Evolutionary conservation across 1,140 invertebrate species (phyloP), one percentile per base, ranked within the genome.

Genomic region (Drosophila ironensis): DNA sequence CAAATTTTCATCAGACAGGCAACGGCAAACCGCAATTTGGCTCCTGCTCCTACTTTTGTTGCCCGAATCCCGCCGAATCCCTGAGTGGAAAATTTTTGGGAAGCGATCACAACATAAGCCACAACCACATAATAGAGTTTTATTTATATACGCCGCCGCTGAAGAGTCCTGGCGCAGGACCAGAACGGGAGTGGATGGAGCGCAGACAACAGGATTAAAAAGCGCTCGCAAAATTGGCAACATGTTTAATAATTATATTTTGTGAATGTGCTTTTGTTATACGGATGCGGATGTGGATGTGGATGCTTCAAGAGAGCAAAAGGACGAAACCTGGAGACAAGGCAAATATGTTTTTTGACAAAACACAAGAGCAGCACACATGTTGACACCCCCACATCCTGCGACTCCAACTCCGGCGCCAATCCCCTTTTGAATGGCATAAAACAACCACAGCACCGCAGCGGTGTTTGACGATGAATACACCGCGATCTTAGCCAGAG

Each of bases 221-320:
- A 84, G 80, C 80, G 80, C 80, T 78, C 80, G 80, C 76, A 84
- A 82, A 84, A 86, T 84, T 84, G 73, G 78, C 78, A 84, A 84
- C 78, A 84, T 84, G 78, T 84, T 84, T 86, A 84, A 84, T 84
- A 84, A 84, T 84, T 84, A 84, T 84, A 86, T 84, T 82, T 84
- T 68, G 78, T 84, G 78, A 84, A 86, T 82, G 51, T 78, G 74
- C 80, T 80, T 71, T 78, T 64, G 60, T 63, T 63, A 42, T 63
- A 53, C 28, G 53, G 53, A 56, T 60, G 57, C 16, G 35, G 50
- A 57, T 25, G 56, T 3, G 28, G 22, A 22, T 24, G 20, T n/a
- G 24, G 25, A 40, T 63, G 40, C 48, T 46, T n/a, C n/a, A n/a
- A 14, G 30, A 42, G 67, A 40, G 30, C 28, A 48, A 16, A 24